Percentiles rank a stretch among this genome's conserved stretches.
Conservation (phyloP, 2,797 vertebrate genomes). For the Carcharodon carcharias region DNA sequence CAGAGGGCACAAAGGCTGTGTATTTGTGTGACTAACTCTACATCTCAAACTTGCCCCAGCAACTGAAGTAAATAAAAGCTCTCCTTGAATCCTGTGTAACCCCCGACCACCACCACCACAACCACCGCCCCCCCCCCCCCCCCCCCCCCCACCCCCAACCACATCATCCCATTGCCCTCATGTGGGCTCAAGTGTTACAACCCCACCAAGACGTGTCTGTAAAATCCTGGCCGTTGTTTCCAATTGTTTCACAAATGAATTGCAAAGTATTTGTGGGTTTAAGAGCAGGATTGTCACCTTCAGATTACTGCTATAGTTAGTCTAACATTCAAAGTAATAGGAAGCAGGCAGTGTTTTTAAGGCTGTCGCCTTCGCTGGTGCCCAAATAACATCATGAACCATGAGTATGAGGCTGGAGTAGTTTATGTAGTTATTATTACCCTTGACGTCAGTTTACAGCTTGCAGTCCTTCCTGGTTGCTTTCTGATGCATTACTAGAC, state of each 20-base stretch:
- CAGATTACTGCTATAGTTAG: neutral
- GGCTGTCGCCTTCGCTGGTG: neutral
- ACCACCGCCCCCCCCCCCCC: too few relatives aligned
- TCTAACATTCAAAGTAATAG: neutral
- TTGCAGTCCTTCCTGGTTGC: neutral
- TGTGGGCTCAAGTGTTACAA: too few relatives aligned
- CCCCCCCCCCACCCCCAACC: too few relatives aligned
- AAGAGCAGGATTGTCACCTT: neutral
- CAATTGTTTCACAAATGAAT: neutral
- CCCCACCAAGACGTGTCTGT: too few relatives aligned
- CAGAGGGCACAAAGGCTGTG: neutral
- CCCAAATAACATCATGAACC: neutral
- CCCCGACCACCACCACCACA: too few relatives aligned
- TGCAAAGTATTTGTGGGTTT: neutral
- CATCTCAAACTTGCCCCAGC: neutral
- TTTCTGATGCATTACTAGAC: neutral
- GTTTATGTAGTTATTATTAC: neutral
- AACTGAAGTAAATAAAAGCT: neutral
- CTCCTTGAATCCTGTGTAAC: neutral
- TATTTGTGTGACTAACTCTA: neutral
- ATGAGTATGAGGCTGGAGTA: neutral
- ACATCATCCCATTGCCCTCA: neutral
- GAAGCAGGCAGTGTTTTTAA: neutral
- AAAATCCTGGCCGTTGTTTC: too few relatives aligned
- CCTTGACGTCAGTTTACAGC: neutral